Evolutionary conservation across 2,113 vertebrate genomes (phyloP).

Genomic region (Elephantulus edwardii): DNA sequence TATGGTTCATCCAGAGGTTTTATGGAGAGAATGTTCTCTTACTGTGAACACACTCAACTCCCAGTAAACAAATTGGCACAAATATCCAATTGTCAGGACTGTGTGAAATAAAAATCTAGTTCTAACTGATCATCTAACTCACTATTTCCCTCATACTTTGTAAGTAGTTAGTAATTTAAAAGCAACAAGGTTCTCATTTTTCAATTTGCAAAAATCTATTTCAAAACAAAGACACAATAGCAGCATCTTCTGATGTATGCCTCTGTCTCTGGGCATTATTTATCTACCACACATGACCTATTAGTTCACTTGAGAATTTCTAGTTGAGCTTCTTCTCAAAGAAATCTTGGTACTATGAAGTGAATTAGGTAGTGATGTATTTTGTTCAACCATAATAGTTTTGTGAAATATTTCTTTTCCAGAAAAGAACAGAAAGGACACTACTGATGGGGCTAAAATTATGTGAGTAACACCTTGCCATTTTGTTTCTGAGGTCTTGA

Average conservation of each 20-base stretch:
- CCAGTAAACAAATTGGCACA: constrained; percentile 35
- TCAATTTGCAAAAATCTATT: constrained; percentile 5
- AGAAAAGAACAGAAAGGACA: constrained; percentile 37
- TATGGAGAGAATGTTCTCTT: neutral
- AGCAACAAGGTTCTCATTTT: neutral
- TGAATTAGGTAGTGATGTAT: neutral
- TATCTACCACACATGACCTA: neutral
- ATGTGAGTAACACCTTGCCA: neutral
- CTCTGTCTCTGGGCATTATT: neutral
- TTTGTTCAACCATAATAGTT: constrained; percentile 42
- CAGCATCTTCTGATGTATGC: neutral
- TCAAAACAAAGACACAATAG: constrained; percentile 8
- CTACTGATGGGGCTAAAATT: constrained; percentile 59
- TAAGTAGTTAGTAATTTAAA: neutral
- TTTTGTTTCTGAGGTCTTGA: constrained; percentile 40
- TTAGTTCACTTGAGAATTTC: neutral
- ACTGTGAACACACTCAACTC: constrained; percentile 6
- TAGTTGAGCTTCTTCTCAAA: neutral
- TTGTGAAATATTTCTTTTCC: constrained; percentile 44
- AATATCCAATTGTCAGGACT: constrained; percentile 36
- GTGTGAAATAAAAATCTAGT: constrained; percentile 1
- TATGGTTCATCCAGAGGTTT: constrained; percentile 2
- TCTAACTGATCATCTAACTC: constrained; percentile 34
- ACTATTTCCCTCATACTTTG: neutral
- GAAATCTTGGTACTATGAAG: neutral